A percentile compares a stretch with the other conserved stretches of the same genome.
Evolutionary conservation across 2,797 vertebrate species (phyloP).

Genomic region (Novumbra hubbsi): DNA sequence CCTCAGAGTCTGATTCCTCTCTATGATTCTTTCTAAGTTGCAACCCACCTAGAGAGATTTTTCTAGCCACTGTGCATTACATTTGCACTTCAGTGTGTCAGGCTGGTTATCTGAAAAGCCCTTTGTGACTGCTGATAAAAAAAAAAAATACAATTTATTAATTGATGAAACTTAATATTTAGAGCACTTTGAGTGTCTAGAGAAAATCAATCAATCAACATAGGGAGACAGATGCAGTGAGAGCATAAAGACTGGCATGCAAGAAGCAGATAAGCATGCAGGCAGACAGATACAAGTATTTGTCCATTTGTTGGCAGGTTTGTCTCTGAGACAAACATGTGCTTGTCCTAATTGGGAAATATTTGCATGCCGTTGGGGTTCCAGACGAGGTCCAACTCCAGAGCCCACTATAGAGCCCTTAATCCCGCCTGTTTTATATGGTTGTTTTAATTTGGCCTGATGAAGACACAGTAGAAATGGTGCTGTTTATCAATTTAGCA

Average conservation of each 20-base stretch:
- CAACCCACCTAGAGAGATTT: too few relatives aligned
- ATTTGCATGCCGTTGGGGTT: not conserved
- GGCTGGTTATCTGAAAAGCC: too few relatives aligned
- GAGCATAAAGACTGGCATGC: slow-evolving; percentile 11
- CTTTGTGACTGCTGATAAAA: too few relatives aligned
- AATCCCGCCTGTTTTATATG: slow-evolving; percentile 43
- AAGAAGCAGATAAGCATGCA: not conserved
- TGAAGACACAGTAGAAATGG: slow-evolving; percentile 55
- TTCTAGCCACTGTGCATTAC: too few relatives aligned
- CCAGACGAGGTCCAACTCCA: slow-evolving; percentile 8
- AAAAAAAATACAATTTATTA: too few relatives aligned
- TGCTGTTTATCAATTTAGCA: slow-evolving; percentile 59
- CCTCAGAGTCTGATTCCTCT: too few relatives aligned
- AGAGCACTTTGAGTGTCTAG: too few relatives aligned
- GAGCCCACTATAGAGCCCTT: not conserved
- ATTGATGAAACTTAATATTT: too few relatives aligned
- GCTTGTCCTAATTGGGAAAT: not conserved
- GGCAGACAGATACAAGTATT: slow-evolving; percentile 1
- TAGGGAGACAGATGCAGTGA: not conserved
- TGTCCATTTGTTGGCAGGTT: slow-evolving; percentile 4
- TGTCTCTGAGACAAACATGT: slow-evolving; percentile 1
- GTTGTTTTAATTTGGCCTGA: slow-evolving; percentile 65
- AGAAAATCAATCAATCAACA: too few relatives aligned
- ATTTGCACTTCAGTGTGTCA: too few relatives aligned
- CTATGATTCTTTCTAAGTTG: too few relatives aligned